phyloP scores from a whole-genome alignment of 1,140 invertebrate species.

The Ridgeia piscesae region DNA sequence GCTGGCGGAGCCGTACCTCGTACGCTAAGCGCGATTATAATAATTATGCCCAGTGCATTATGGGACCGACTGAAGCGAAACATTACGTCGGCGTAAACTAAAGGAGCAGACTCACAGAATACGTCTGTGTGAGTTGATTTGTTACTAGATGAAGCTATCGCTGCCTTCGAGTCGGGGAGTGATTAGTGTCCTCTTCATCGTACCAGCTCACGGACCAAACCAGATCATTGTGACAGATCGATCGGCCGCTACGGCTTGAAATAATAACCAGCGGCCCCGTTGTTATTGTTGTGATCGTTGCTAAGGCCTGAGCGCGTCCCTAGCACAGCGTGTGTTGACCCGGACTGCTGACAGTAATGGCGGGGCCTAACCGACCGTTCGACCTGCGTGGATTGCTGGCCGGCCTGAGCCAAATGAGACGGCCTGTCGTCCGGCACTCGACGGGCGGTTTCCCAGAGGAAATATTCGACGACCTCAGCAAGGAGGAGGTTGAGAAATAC shows the following conservation, averaged over 20 bases:
- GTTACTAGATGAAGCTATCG: background rate
- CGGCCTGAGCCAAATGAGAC: background rate
- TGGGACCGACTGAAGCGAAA: background rate
- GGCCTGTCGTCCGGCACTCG: background rate
- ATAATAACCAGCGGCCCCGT: background rate
- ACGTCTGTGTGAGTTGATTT: background rate
- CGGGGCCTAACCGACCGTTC: background rate
- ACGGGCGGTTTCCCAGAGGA: conserved; percentile 48
- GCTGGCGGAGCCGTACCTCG: no score
- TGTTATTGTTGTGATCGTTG: background rate
- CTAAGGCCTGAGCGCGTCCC: background rate
- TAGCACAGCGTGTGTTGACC: background rate
- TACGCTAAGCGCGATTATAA: background rate
- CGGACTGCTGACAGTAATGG: background rate
- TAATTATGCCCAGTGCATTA: background rate
- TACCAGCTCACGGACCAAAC: background rate
- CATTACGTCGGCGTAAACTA: background rate
- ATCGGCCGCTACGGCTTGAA: background rate
- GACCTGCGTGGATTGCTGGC: background rate
- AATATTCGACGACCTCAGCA: conserved; percentile 44
- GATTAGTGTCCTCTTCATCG: background rate
- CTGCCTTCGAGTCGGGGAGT: background rate
- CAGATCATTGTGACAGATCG: background rate
- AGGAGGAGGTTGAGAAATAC: conserved; percentile 45
- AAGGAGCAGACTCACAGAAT: background rate